Conservation (phyloP, 2,113 vertebrate genomes). For the Petrocephalus zakoni region DNA sequence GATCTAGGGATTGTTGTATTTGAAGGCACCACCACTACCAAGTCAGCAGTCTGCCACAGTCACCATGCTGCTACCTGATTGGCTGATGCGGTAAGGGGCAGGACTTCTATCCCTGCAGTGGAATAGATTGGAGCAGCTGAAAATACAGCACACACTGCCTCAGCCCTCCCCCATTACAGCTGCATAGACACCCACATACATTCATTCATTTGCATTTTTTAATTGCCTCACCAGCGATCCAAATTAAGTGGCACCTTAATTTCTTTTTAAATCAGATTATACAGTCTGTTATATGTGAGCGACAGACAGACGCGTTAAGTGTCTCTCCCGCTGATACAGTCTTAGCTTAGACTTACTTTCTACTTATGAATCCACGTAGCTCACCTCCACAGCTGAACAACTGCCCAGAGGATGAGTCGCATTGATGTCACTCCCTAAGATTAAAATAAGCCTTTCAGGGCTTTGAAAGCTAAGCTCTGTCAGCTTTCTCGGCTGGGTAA, state of each 20-base stretch:
- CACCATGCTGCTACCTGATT: neutral
- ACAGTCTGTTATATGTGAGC: neutral
- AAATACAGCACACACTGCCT: neutral
- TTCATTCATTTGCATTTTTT: slow-evolving; percentile 1
- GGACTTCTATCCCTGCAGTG: neutral
- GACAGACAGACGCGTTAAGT: neutral
- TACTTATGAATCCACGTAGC: neutral
- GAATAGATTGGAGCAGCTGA: neutral
- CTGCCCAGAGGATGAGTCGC: neutral
- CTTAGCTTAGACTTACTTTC: neutral
- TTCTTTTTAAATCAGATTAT: slow-evolving; percentile 6
- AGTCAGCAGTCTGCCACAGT: neutral
- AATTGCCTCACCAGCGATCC: neutral
- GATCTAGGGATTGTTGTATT: neutral
- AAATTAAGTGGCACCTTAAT: neutral
- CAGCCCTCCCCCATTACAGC: neutral
- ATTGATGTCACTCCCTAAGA: neutral
- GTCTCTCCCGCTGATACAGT: neutral
- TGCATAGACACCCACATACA: neutral
- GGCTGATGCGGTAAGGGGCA: neutral
- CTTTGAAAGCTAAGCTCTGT: neutral
- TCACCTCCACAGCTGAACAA: neutral
- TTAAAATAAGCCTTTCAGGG: neutral
- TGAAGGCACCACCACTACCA: neutral
- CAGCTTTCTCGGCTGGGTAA: too few species aligned